phyloP scores from a whole-genome alignment of 1,140 invertebrate species.

The Steinernema feltiae region DNA sequence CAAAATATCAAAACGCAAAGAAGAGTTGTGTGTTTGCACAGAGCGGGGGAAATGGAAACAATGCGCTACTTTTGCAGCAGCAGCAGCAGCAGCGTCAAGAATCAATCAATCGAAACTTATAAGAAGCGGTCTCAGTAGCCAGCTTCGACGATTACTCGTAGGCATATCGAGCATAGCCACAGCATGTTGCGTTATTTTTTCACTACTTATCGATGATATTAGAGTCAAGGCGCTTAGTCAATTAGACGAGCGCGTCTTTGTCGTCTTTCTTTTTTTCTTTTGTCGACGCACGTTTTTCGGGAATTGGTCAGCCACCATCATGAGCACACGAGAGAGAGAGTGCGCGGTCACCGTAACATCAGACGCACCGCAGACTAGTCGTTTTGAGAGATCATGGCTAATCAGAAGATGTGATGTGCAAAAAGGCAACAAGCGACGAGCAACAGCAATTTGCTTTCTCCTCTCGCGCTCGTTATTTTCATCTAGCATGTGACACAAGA shows the following conservation, averaged over 20 bases:
- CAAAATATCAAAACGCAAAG: too few relatives aligned
- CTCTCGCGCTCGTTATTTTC: not conserved
- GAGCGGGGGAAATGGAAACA: not conserved
- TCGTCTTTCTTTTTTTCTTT: constrained; percentile 6
- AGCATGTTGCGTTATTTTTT: too few relatives aligned
- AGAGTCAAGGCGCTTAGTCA: not conserved
- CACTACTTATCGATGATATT: not conserved
- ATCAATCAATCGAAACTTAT: too few relatives aligned
- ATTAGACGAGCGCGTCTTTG: not conserved
- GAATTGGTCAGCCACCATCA: not conserved
- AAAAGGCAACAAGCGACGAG: not conserved
- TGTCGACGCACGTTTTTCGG: constrained; percentile 14
- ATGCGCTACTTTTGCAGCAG: too few relatives aligned
- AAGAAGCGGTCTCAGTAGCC: too few relatives aligned
- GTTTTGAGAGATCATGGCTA: constrained; percentile 11
- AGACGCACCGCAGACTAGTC: not conserved
- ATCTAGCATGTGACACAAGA: not conserved
- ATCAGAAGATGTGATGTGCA: not conserved
- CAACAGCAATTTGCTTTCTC: not conserved
- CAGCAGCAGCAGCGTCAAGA: too few relatives aligned
- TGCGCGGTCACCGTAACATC: not conserved
- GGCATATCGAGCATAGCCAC: too few relatives aligned
- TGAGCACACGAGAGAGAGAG: not conserved
- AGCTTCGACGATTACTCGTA: too few relatives aligned
- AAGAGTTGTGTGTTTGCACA: not conserved